phyloP scores from a whole-genome alignment of 2,888 invertebrate genomes.

The Polydrusus cervinus region DNA sequence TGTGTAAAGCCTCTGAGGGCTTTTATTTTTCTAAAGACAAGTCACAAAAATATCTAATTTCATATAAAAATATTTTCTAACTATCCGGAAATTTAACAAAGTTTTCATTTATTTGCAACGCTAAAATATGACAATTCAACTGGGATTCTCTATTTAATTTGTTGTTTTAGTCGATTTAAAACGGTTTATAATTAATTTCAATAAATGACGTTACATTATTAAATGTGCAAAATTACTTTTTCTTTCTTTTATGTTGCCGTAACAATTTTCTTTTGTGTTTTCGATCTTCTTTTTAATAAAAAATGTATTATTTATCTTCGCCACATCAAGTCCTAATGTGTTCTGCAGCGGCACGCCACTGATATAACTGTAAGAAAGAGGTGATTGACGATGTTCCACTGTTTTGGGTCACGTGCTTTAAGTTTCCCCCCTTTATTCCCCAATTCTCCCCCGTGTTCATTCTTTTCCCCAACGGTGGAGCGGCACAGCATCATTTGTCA shows the following conservation, averaged over 20 bases:
- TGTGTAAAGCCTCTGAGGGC: neutral
- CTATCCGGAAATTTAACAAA: too few species aligned
- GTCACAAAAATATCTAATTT: neutral
- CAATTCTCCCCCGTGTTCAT: constrained; percentile 31
- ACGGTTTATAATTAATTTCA: neutral
- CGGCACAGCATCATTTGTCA: constrained; percentile 51
- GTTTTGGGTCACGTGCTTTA: constrained; percentile 52
- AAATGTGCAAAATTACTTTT: too few species aligned
- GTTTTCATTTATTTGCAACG: too few species aligned
- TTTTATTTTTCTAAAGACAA: neutral
- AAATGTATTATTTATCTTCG: too few species aligned
- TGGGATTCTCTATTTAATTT: too few species aligned
- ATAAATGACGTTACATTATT: too few species aligned
- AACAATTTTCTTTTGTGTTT: too few species aligned
- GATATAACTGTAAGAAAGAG: constrained; percentile 31
- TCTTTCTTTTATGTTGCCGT: too few species aligned
- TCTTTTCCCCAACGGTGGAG: constrained; percentile 30
- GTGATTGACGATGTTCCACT: constrained; percentile 53
- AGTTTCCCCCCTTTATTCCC: constrained; percentile 35
- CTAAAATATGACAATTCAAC: too few species aligned
- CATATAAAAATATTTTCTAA: neutral
- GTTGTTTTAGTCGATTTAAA: neutral
- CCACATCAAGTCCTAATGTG: neutral
- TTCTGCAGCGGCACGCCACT: constrained; percentile 28
- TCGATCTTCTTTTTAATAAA: too few species aligned